Base-by-base conservation (phyloP, 2,113 vertebrate genomes). In the Hemiprocne comata region DNA sequence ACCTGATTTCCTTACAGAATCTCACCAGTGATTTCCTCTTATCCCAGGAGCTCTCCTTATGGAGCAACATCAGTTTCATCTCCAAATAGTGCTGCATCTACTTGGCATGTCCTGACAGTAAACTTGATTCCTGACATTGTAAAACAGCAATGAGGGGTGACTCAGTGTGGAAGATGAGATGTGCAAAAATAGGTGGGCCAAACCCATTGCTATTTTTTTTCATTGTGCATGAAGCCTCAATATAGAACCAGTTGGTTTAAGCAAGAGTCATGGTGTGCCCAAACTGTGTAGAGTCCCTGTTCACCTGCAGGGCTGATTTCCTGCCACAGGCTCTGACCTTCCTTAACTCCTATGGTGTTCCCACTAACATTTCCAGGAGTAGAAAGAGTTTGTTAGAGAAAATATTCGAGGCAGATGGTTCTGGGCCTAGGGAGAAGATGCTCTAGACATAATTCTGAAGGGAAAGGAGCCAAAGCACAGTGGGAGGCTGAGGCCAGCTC, bases 401-500 rank as follows among this genome's bases (percentile, higher is more conserved):
- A 69, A 85, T 7, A 6, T 17, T 40, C 0, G 1, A 87, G 50
- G 12, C 4, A 8, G 36, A 55, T 40, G 0, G 7, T 62, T 94
- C 33, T 13, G 7, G 23, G 18, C 6, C 55, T 6, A 4, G 8
- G 5, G 20, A 69, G 16, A 34, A 72, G 54, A 58, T 24, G 9
- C 9, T 5, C 7, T 1, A 79, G 71, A 85, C 54, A 61, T 31
- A 26, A 10, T 53, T 33, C 48, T 0, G 1, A 46, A 61, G 40
- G 7, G 11, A 4, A 81, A 60, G 69, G 54, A 33, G 16, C 2
- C 33, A 29, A 88, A 90, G 20, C 2, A 5, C 33, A 10, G 24
- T 1, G 1, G 24, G 26, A 78, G 11, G 36, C n/a, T 1, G 6
- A n/a, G n/a, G 7, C 53, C 11, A 25, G 3, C 8, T 87, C 10